Evolutionary conservation across 2,888 invertebrate genomes (phyloP), one percentile per base, ranked within the genome.

Genomic region (Lutraria lutraria): DNA sequence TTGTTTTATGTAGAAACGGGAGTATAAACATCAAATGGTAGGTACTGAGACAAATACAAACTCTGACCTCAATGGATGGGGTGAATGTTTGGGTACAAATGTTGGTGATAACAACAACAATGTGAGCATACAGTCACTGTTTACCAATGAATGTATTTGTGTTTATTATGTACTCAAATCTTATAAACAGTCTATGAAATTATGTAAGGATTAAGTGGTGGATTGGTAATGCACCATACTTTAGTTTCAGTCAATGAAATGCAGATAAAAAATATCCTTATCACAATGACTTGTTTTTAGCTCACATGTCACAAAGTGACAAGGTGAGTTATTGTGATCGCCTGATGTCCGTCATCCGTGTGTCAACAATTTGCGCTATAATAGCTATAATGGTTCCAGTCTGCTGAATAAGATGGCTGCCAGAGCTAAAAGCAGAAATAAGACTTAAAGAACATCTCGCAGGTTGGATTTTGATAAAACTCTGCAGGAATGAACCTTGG

Each of bases 1-100:
- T 83, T 84, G 31, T 83, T 83, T 56, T 84, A 76, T 84, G 84
- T 85, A 85, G 85, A 85, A 85, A 85, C 31, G 60, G 81, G 85
- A 85, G 21, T 85, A 81, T 60, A 52, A 43, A 25, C 85, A 52
- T 16, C 52, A 6, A 19, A 85, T 80, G 85, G 85, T 85, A 85
- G 85, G 85, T 85, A 85, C 60, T 6, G 31, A n/a, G 76, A 72
- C 34, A 15, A 60, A 29, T 25, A 10, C 12, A 10, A 29, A 10
- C 31, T 72, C 76, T 15, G 31, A 76, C 15, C 34, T 31, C 29
- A 15, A 31, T 76, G 76, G 31, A 31, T 34, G 31, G 31, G 76
- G 34, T 76, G 19, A 76, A 76, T 76, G 76, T 76, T 76, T 13
- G 76, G 31, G 76, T 63, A 4, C 63, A 12, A 63, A 21, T 63